A percentile compares a stretch with the other conserved stretches of the same genome.
Evolutionary conservation across 2,888 invertebrate genomes (phyloP).

Genomic region (Thecophora atra): DNA sequence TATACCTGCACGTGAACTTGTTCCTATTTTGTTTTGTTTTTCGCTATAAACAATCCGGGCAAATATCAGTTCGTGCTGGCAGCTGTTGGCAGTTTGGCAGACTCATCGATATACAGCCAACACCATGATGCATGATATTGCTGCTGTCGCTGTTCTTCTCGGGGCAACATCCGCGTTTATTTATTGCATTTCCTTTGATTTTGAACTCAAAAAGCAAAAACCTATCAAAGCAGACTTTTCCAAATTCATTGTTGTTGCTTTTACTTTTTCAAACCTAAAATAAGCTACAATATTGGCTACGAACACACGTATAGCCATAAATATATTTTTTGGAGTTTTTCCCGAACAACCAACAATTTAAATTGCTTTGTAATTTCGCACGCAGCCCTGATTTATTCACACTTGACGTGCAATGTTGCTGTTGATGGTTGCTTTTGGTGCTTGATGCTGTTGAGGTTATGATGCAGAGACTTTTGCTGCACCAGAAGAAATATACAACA

Average conservation of each 20-base stretch:
- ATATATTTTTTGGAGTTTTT: conserved; percentile 5
- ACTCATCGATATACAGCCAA: neutral
- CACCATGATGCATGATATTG: neutral
- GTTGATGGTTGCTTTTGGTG: neutral
- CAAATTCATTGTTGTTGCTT: conserved; percentile 3
- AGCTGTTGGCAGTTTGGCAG: conserved; percentile 13
- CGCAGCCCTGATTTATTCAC: conserved; percentile 33
- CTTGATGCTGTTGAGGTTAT: no score
- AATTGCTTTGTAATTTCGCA: conserved; percentile 29
- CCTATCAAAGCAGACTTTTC: neutral
- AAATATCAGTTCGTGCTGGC: conserved; percentile 17
- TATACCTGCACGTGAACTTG: no score
- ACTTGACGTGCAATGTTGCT: conserved; percentile 23
- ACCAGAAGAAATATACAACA: conserved; percentile 1
- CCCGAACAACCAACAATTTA: conserved; percentile 22
- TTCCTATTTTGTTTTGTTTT: no score
- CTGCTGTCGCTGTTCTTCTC: conserved; percentile 1
- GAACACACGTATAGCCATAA: neutral
- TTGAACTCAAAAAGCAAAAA: neutral
- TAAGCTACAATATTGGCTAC: no score
- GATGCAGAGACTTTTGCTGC: neutral
- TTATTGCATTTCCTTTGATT: conserved; percentile 21
- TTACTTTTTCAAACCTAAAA: neutral
- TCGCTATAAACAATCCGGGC: no score
- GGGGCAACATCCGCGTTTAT: conserved; percentile 5